Conservation (phyloP, 2,113 vertebrate genomes). For the Micronycteris hirsuta region DNA sequence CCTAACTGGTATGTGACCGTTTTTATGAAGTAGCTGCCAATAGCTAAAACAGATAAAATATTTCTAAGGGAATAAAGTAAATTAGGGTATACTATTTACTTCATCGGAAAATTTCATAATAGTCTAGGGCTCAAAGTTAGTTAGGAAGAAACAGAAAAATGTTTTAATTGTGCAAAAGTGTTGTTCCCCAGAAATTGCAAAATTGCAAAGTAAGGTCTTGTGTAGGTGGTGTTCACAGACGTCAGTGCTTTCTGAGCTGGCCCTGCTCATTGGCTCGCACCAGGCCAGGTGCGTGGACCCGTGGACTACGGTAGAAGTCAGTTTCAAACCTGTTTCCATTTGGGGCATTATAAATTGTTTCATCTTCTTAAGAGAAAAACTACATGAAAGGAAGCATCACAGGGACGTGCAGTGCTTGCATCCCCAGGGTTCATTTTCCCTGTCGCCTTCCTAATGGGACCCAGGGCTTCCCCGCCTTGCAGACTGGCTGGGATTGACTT, state of each 20-base stretch:
- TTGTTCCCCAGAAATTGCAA: not conserved
- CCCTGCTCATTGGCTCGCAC: not conserved
- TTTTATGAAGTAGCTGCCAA: not conserved
- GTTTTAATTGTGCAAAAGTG: not conserved
- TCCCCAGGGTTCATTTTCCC: not conserved
- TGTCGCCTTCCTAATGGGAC: not conserved
- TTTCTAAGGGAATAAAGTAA: not conserved
- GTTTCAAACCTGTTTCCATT: constrained; percentile 2
- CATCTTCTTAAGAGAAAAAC: not conserved
- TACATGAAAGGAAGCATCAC: not conserved
- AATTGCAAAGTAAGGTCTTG: not conserved
- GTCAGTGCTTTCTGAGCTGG: not conserved
- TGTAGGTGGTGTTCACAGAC: not conserved
- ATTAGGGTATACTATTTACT: not conserved
- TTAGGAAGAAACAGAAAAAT: not conserved
- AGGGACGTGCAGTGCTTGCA: not conserved
- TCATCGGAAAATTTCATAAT: not conserved
- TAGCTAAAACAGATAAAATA: not conserved
- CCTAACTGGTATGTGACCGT: not conserved
- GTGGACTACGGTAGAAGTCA: not conserved
- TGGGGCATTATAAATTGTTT: not conserved
- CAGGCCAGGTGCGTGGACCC: not conserved
- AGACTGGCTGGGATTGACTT: not conserved
- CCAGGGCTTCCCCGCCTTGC: not conserved
- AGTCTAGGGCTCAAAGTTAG: not conserved